Conservation (phyloP, 2,888 invertebrate species). For the Temnothorax unifasciatus region DNA sequence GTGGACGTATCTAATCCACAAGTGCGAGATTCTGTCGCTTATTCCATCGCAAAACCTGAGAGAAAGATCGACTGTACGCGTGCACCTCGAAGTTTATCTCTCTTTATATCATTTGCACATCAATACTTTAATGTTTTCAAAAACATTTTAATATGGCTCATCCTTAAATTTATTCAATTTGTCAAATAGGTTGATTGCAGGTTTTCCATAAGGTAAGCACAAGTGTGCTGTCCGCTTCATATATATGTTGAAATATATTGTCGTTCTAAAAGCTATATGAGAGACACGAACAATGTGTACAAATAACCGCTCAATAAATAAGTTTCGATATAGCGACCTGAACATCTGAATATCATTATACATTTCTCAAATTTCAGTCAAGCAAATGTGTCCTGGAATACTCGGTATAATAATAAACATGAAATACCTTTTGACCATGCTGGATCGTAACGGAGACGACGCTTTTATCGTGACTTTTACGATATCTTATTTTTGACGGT, state of each 20-base stretch:
- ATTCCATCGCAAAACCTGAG: constrained; percentile 32
- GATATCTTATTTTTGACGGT: constrained; percentile 25
- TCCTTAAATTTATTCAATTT: not conserved
- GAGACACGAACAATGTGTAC: not conserved
- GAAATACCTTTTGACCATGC: constrained; percentile 10
- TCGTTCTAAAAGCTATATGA: not conserved
- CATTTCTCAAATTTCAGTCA: constrained; percentile 11
- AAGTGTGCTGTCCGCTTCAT: not conserved
- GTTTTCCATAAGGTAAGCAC: not conserved
- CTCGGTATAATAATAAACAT: constrained; percentile 36
- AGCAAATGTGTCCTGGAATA: not conserved
- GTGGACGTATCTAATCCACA: constrained; percentile 38
- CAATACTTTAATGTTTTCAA: not conserved
- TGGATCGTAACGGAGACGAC: constrained; percentile 14
- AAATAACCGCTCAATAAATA: not conserved
- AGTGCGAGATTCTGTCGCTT: constrained; percentile 41
- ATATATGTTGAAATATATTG: not conserved
- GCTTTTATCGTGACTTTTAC: constrained; percentile 50
- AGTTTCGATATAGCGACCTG: not conserved
- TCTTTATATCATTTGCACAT: not conserved
- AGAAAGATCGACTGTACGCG: constrained; percentile 18
- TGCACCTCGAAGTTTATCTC: constrained; percentile 1
- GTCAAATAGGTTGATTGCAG: not conserved
- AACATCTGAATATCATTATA: not conserved
- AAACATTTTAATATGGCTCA: not conserved